Evolutionary conservation across 2,797 vertebrate species (phyloP), one percentile per base, ranked within the genome.

Genomic region (Zenarchopterus dispar): DNA sequence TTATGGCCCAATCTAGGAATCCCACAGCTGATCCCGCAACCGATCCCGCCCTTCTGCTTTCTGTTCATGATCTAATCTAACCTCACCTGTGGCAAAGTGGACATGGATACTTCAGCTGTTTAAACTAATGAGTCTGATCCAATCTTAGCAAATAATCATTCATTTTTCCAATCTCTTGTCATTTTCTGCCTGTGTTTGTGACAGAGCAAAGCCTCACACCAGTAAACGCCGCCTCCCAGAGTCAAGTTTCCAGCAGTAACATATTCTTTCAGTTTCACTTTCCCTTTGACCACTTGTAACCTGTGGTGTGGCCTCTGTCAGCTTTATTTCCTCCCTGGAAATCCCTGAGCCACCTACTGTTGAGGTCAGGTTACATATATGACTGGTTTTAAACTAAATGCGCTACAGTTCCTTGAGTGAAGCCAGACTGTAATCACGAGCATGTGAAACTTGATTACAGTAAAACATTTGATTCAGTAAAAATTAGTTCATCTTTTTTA

Each of bases 1-100:
- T 16, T 17, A 24, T 78, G 56, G 8, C 70, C 46, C 61, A 86
- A 84, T 85, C 9, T 17, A 56, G 80, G 78, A 83, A 74, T 71
- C 0, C 8, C 8, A 1, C 8, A 2, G 16, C 6, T 16, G 1
- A 58, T 45, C 18, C 19, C 36, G 23, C 8, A 2, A 13, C 6
- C 13, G 1, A 58, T 45, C 18, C 19, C 36, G 23, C 49, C 42
- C 68, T 88, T 80, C 75, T 62, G 72, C 67, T 77, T 85, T 81
- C 16, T 48, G 15, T 0, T 45, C 49, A 49, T 70, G 60, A 28
- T 28, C 3, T 28, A 28, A 28, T 28, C 28, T 28, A 28, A 28
- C 28, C 5, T 8, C 4, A 28, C 28, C 7, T 1, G 1, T 15
- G 45, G 2, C n/a, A 7, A 56, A 19, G 0, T n/a, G 9, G 45